Conservation (phyloP, 2,113 vertebrate species). For the Gobius niger region DNA sequence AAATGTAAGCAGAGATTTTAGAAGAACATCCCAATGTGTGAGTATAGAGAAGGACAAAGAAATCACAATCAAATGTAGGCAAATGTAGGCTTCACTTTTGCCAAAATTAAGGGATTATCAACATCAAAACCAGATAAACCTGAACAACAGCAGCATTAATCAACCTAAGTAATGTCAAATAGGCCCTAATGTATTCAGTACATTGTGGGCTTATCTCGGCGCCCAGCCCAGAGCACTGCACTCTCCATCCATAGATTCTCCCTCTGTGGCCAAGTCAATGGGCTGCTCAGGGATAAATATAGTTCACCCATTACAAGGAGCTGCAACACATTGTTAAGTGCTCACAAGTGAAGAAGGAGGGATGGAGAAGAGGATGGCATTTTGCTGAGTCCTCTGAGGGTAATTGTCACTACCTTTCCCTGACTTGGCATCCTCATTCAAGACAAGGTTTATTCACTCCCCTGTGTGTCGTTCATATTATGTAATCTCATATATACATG, state of each 20-base stretch:
- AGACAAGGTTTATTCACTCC: constrained; percentile 3
- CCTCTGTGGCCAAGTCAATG: constrained; percentile 23
- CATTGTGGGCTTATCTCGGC: constrained; percentile 1
- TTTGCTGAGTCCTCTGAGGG: constrained; percentile 38
- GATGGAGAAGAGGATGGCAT: constrained; percentile 11
- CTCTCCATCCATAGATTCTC: constrained; percentile 27
- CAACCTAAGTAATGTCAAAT: neutral
- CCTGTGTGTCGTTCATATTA: neutral
- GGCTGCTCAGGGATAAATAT: constrained; percentile 28
- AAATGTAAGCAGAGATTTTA: neutral
- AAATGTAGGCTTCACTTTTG: neutral
- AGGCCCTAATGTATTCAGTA: neutral
- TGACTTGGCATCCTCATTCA: constrained; percentile 16
- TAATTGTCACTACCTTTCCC: constrained; percentile 23
- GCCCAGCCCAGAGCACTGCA: constrained; percentile 12
- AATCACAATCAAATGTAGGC: neutral
- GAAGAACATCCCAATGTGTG: too few species aligned
- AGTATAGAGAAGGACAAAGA: too few species aligned
- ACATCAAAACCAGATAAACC: neutral
- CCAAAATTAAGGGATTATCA: neutral
- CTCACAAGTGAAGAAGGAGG: constrained; percentile 2
- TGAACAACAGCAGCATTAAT: neutral
- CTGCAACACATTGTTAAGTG: constrained; percentile 13
- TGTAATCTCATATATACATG: neutral
- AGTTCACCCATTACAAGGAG: constrained; percentile 27